Evolutionary conservation across 2,113 vertebrate species (phyloP).

Genomic region (Tylochromis polylepis): DNA sequence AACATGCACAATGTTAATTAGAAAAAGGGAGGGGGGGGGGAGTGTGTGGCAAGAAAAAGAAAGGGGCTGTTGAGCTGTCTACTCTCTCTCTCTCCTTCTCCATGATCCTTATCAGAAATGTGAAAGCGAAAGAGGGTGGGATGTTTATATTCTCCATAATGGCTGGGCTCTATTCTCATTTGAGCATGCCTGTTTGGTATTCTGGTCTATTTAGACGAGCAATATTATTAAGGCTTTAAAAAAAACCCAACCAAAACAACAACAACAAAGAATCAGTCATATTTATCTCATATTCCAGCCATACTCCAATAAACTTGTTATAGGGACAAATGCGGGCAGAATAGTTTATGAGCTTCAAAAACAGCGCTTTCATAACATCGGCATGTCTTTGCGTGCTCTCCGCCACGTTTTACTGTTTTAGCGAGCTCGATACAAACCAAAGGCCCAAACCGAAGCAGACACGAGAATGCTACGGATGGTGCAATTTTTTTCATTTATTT

Average conservation of each 20-base stretch:
- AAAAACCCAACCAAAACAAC: background rate
- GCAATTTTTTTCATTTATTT: background rate
- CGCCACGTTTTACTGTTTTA: background rate
- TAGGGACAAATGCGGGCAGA: background rate
- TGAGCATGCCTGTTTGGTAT: conserved; percentile 32
- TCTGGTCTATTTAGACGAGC: conserved; percentile 28
- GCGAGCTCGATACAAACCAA: background rate
- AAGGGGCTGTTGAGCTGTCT: conserved; percentile 54
- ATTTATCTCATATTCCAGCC: conserved; percentile 41
- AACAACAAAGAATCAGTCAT: conserved; percentile 7
- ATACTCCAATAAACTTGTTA: conserved; percentile 18
- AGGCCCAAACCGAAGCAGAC: background rate
- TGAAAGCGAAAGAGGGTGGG: conserved; percentile 46
- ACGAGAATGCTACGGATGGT: background rate
- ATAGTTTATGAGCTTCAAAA: conserved; percentile 19
- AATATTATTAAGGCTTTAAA: conserved; percentile 13
- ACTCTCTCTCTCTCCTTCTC: conserved; percentile 36
- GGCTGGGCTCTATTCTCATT: conserved; percentile 38
- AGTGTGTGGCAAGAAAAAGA: conserved; percentile 26
- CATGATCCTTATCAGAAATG: conserved; percentile 66
- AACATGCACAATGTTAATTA: conserved; percentile 74
- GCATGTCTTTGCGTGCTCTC: background rate
- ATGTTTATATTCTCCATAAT: conserved; percentile 60
- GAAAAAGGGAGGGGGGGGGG: conserved; percentile 46
- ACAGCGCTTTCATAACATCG: conserved; percentile 3